A percentile compares a stretch with the other conserved stretches of the same genome.
Evolutionary conservation across 2,797 vertebrate genomes (phyloP).

Genomic region (Oreonectes daqikongensis): DNA sequence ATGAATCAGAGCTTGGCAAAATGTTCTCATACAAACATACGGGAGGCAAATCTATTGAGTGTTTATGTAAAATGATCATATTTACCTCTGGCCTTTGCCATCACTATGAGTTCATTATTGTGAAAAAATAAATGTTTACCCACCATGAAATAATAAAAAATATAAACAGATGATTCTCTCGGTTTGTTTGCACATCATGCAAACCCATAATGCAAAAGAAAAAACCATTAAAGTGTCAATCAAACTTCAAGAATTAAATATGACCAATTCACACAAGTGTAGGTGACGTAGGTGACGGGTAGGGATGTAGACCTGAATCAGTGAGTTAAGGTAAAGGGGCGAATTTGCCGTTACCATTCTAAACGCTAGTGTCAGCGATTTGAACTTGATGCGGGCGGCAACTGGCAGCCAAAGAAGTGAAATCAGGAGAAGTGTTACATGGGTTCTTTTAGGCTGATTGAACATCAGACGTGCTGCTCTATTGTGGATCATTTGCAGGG

Average conservation of each 20-base stretch:
- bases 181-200: background rate
- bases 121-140: background rate
- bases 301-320: too few species aligned
- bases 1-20: slow-evolving; percentile 27
- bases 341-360: too few species aligned
- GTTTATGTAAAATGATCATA: slow-evolving; percentile 28
- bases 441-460: too few species aligned
- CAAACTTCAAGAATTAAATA: background rate
- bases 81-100: slow-evolving; percentile 10
- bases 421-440: too few species aligned
- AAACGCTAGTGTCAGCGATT: too few species aligned
- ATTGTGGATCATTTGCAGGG: too few species aligned
- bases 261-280: background rate
- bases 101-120: slow-evolving; percentile 14
- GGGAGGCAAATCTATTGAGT: slow-evolving; percentile 25
- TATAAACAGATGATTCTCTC: background rate
- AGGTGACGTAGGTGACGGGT: too few species aligned
- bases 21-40: slow-evolving; percentile 31
- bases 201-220: background rate
- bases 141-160: background rate
- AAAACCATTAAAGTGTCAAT: background rate
- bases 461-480: too few species aligned
- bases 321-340: too few species aligned
- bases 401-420: too few species aligned
- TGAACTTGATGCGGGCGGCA: too few species aligned